A percentile compares a stretch with the other conserved stretches of the same genome.
Conservation (phyloP, 2,888 invertebrate genomes). For the Sphinx pinastri region DNA sequence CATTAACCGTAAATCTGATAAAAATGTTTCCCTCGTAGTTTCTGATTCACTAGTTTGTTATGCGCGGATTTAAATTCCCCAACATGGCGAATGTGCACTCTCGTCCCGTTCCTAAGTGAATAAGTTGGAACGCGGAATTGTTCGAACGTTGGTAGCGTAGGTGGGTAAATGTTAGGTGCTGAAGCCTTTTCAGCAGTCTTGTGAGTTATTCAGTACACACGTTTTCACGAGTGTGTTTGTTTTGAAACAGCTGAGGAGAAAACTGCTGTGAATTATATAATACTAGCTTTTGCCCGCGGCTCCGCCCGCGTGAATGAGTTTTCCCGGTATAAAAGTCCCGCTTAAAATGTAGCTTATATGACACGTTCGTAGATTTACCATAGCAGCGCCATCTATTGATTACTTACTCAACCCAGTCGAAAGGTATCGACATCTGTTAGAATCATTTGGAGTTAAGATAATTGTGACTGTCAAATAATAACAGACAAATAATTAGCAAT, state of each 20-base stretch:
- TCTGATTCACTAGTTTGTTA: conserved; percentile 20
- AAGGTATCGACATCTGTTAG: no score
- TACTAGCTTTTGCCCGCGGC: no score
- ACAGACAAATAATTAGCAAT: no score
- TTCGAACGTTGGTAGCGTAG: neutral
- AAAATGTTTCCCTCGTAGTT: conserved; percentile 10
- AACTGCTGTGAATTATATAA: neutral
- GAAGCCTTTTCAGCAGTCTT: neutral
- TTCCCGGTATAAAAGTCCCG: no score
- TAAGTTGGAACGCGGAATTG: conserved; percentile 1
- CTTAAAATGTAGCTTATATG: no score
- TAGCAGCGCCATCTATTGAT: no score
- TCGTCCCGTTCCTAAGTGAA: conserved; percentile 1
- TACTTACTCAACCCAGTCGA: no score
- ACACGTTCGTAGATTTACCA: no score
- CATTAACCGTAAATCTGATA: conserved; percentile 10
- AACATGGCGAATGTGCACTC: neutral
- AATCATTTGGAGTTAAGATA: no score
- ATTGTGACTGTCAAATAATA: no score
- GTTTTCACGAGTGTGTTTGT: neutral
- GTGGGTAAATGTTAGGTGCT: neutral
- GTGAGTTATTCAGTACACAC: conserved; percentile 8
- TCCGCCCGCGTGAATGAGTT: no score
- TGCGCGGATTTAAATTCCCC: conserved; percentile 2
- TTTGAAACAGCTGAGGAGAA: neutral